Evolutionary conservation across 2,888 invertebrate species (phyloP).

Genomic region (Hypercompe scribonia): DNA sequence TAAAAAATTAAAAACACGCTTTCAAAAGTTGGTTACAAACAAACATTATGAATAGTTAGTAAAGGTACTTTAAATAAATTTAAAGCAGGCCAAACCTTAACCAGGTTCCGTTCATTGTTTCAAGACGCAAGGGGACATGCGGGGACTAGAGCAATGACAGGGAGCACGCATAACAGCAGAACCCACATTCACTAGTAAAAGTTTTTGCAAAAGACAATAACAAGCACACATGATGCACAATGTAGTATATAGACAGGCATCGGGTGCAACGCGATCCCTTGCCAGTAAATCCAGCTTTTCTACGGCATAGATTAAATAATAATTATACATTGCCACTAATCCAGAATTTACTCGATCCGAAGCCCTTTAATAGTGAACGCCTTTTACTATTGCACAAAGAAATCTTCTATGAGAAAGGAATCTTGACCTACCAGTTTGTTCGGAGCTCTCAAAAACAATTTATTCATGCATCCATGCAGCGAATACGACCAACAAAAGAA

Average conservation of each 20-base stretch:
- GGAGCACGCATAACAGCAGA: slow-evolving; percentile 71
- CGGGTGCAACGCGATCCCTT: slow-evolving; percentile 32
- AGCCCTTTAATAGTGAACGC: slow-evolving; percentile 82
- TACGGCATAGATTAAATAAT: slow-evolving; percentile 66
- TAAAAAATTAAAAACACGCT: no score
- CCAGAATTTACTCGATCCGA: slow-evolving; percentile 72
- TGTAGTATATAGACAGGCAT: slow-evolving; percentile 10
- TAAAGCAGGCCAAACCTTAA: slow-evolving; percentile 62
- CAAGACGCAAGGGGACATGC: slow-evolving; percentile 65
- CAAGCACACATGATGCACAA: slow-evolving; percentile 38
- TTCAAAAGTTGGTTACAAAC: no score
- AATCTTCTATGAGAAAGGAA: slow-evolving; percentile 85
- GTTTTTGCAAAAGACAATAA: slow-evolving; percentile 51
- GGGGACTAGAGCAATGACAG: slow-evolving; percentile 74
- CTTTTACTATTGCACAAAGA: slow-evolving; percentile 83
- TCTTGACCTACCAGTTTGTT: slow-evolving; percentile 86
- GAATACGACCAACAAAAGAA: slow-evolving; percentile 81
- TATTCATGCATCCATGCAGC: slow-evolving; percentile 85
- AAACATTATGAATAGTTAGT: no score
- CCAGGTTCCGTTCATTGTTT: slow-evolving; percentile 77
- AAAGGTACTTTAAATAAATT: no score
- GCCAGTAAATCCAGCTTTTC: slow-evolving; percentile 38
- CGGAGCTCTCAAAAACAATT: slow-evolving; percentile 83
- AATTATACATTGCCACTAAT: slow-evolving; percentile 60
- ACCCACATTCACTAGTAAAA: slow-evolving; percentile 51